Percentiles rank a stretch among this genome's conserved stretches.
Evolutionary conservation across 2,888 invertebrate genomes (phyloP).

Genomic region (Mythimna albipuncta): DNA sequence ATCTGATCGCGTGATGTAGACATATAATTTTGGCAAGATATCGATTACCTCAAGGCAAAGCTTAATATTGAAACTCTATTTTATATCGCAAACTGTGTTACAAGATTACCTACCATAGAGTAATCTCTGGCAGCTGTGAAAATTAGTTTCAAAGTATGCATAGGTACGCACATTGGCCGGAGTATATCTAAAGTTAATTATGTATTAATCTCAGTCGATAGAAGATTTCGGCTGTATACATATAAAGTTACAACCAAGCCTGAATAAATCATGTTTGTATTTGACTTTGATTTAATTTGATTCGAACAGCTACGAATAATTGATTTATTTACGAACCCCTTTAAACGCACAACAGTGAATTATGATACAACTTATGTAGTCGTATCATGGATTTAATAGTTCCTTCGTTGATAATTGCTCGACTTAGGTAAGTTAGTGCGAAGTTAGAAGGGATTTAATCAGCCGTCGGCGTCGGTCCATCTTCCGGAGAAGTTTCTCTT

Average conservation of each 20-base stretch:
- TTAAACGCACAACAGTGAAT: constrained; percentile 39
- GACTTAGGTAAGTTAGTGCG: constrained; percentile 36
- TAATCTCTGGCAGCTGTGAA: constrained; percentile 68
- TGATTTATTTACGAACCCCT: constrained; percentile 44
- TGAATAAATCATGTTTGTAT: constrained; percentile 57
- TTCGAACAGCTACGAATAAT: constrained; percentile 43
- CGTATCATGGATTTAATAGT: constrained; percentile 49
- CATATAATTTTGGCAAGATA: constrained; percentile 41
- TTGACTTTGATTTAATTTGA: constrained; percentile 54
- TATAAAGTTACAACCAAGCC: constrained; percentile 45
- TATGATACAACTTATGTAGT: constrained; percentile 48
- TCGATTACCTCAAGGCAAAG: constrained; percentile 40
- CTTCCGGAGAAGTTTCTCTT: constrained; percentile 43
- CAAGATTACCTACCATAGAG: constrained; percentile 56
- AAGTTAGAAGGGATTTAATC: constrained; percentile 54
- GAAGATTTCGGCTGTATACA: constrained; percentile 50
- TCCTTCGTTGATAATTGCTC: constrained; percentile 32
- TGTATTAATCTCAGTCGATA: constrained; percentile 61
- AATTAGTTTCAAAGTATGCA: constrained; percentile 69
- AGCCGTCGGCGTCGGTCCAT: constrained; percentile 34
- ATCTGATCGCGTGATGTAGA: constrained; percentile 42
- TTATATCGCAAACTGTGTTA: constrained; percentile 46
- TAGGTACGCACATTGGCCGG: constrained; percentile 46
- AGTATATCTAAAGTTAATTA: constrained; percentile 63
- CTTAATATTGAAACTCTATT: constrained; percentile 46